These are phyloP conservation scores for Siderastrea radians DNA, from an alignment of 92 coral and sea anemone genomes.

Conservation along the genomic window DNA sequence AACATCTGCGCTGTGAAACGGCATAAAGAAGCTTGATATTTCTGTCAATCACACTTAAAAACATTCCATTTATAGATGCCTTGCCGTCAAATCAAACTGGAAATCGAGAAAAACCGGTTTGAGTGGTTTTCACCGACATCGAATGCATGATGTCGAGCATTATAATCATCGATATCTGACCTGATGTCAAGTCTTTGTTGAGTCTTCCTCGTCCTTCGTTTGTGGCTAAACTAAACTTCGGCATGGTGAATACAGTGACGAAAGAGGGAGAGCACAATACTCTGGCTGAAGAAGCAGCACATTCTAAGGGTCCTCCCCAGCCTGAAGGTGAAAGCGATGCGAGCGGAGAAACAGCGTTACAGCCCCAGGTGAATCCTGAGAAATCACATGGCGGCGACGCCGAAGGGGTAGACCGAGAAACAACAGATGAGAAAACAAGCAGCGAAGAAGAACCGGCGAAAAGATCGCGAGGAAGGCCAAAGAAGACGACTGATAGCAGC, in stretches of 20 bases:
- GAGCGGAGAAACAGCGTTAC: slow-evolving; percentile 5
- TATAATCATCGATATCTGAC: not conserved
- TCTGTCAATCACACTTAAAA: slow-evolving; percentile 9
- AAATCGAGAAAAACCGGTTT: slow-evolving; percentile 26
- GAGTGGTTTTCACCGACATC: slow-evolving; percentile 28
- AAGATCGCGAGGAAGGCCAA: slow-evolving; percentile 76
- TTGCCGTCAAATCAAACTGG: slow-evolving; percentile 13
- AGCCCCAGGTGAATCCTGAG: slow-evolving; percentile 37
- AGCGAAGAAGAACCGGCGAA: slow-evolving; percentile 20
- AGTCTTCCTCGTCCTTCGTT: not conserved
- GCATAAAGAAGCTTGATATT: not conserved
- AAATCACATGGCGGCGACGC: slow-evolving; percentile 43
- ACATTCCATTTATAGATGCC: not conserved
- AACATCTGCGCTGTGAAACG: not conserved
- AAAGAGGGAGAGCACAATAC: slow-evolving; percentile 7
- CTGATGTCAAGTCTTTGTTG: not conserved
- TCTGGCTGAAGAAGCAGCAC: slow-evolving; percentile 8
- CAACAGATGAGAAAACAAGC: slow-evolving; percentile 23
- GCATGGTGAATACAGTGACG: slow-evolving; percentile 25
- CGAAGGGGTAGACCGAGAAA: slow-evolving; percentile 40
- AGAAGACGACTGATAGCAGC: slow-evolving; percentile 46
- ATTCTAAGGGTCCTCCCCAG: not conserved
- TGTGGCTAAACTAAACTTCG: not conserved
- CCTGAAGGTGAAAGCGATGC: not conserved
- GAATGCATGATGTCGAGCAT: not conserved